Evolutionary conservation across 1,140 invertebrate genomes (phyloP), one percentile per base, ranked within the genome.

Genomic region (Lasaia peninsularis): DNA sequence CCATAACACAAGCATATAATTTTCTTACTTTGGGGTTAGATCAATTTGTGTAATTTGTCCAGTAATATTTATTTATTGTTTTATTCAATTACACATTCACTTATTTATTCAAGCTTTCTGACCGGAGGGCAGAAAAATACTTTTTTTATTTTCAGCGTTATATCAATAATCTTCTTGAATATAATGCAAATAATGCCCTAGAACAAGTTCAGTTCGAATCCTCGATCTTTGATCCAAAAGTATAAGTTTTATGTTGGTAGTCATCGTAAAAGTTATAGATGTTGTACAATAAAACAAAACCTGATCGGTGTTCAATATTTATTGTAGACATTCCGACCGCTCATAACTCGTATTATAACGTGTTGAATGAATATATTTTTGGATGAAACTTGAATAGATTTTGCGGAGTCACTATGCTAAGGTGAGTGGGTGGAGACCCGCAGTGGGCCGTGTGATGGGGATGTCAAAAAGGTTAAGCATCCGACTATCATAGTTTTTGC

Each of bases 351-450:
- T 71, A 61, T 65, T 62, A 69, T 67, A 73, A 72, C 59, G 63
- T 53, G 60, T 72, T 68, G 70, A 69, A 78, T 78, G 70, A 77
- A 76, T 79, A 69, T 67, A 73, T 69, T 63, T 71, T 67, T 73
- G 68, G 28, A 18, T 18, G 24, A 31, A 32, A 52, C 51, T 52
- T 52, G 51, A 52, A 52, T 55, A 28, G 35, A 55, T 67, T 65
- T 57, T 72, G 78, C 72, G 56, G 59, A 56, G 73, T 81, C 76
- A 79, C 67, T 48, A 50, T 20, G 40, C 40, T 57, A 31, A 33
- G 53, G 49, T 56, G 52, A 44, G 21, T 81, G 73, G 79, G 75
- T 71, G 72, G 58, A 58, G 55, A 67, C 69, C 24, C 21, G 14
- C 56, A 37, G 63, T 73, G 69, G 73, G 68, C 57, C 33, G 68